phyloP scores from a whole-genome alignment of 2,888 invertebrate species.

The Drosophila longiperda region DNA sequence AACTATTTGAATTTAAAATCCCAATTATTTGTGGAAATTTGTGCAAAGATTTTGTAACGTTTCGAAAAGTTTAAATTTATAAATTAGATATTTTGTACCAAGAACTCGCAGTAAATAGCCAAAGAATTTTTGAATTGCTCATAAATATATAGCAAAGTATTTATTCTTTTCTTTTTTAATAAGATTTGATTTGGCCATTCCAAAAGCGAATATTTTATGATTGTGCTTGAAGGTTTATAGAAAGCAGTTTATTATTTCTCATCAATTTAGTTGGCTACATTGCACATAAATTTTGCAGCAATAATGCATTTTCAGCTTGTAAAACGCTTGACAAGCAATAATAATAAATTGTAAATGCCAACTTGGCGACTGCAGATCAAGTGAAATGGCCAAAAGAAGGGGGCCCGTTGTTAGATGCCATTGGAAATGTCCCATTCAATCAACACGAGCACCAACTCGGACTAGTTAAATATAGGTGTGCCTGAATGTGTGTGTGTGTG shows the following conservation, averaged over 20 bases:
- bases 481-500: conserved; percentile 6
- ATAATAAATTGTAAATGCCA: conserved; percentile 31
- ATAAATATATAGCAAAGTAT: neutral
- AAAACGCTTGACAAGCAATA: conserved; percentile 11
- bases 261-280: neutral
- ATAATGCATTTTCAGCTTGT: conserved; percentile 18
- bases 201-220: neutral
- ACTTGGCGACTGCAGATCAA: conserved; percentile 1
- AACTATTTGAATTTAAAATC: neutral
- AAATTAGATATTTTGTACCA: neutral
- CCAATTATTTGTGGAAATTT: neutral
- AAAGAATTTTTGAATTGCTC: neutral
- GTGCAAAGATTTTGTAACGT: neutral
- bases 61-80: neutral
- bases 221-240: conserved; percentile 16
- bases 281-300: conserved; percentile 14
- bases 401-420: conserved; percentile 51
- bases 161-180: neutral
- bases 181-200: neutral
- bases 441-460: conserved; percentile 37
- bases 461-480: conserved; percentile 41
- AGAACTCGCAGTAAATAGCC: neutral
- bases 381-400: conserved; percentile 12
- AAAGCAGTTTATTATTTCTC: conserved; percentile 10
- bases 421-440: conserved; percentile 64